A percentile compares a stretch with the other conserved stretches of the same genome.
Conservation (phyloP, 2,797 vertebrate genomes). For the Bradypodion ventrale region DNA sequence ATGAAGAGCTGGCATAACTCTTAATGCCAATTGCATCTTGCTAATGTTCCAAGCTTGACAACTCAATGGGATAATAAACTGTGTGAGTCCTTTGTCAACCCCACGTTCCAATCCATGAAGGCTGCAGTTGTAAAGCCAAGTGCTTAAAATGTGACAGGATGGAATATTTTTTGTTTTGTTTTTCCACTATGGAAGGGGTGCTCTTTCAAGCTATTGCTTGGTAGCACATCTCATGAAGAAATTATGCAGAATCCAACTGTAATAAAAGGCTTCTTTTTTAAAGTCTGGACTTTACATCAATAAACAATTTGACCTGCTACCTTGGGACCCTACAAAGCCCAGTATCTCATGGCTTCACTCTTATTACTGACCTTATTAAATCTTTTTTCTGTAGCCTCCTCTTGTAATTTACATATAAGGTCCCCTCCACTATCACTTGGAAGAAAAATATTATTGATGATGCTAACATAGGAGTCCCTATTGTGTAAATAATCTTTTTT, state of each 20-base stretch:
- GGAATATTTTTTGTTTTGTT: neutral
- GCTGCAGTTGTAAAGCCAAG: neutral
- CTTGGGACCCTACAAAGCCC: neutral
- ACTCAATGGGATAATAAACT: slow-evolving; percentile 21
- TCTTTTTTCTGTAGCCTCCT: neutral
- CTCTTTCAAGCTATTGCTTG: neutral
- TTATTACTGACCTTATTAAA: neutral
- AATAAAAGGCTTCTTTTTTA: neutral
- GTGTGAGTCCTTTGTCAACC: neutral
- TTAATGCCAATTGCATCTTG: slow-evolving; percentile 21
- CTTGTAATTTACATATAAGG: too few species aligned
- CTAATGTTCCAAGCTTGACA: slow-evolving; percentile 12
- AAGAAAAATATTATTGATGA: neutral
- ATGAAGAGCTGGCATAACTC: neutral
- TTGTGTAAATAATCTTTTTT: neutral
- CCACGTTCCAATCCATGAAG: neutral
- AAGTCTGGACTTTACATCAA: neutral
- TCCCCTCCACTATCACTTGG: neutral
- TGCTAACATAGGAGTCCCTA: neutral
- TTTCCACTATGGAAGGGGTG: neutral
- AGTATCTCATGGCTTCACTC: neutral
- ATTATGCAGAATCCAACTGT: neutral
- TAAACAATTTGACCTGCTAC: neutral
- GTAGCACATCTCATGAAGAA: neutral
- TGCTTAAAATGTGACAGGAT: neutral